Base-by-base conservation (phyloP, 2,888 invertebrate species). In the Hylaea fasciaria region DNA sequence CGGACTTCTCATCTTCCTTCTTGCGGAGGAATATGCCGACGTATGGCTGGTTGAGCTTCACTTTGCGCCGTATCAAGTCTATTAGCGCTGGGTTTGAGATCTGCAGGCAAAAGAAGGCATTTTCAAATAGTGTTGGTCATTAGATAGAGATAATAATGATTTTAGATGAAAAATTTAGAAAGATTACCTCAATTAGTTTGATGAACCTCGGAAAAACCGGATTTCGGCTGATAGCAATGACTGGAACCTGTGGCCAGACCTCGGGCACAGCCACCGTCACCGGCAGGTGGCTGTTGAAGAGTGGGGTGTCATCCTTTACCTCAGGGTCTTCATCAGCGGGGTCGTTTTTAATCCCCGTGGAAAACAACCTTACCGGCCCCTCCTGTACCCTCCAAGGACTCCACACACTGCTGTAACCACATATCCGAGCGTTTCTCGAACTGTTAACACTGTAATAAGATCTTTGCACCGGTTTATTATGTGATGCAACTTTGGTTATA, bases 181-280 rank as follows among this genome's bases (percentile, higher is more conserved):
- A 22, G 3, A 3, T 2, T 70, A 97, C 97, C 94, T 99, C 99
- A 66, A 99, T 95, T 71, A 99, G 94, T 92, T 99, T 99, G 72
- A 99, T 98, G 86, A 99, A 99, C 72, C 98, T 95, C 16, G 99
- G 99, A 91, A 99, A 99, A 0, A 99, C 97, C 4, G 99, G 99
- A 92, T 98, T 98, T 71, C 98, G 94, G 77, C 94, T 96, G 67
- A 99, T 97, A 0, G 99, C 98, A 71, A 99, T 96, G 9, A 99
- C 95, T 2, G 99, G 99, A 16, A 99, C 95, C 82, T 97, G 96
- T 0, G 99, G 99, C 96, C 98, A 99, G 10, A 97, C 96, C 84
- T 99, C 99, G 0, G 99, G 99, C 29, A 99, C 97, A 13, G 97
- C 96, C 47, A 98, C 96, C 0, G 98, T 96, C 0, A 98, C 97